A percentile compares a stretch with the other conserved stretches of the same genome.
These are phyloP conservation scores for Mola mola DNA, from an alignment of 2,113 vertebrate genomes.

Conservation along the genomic window DNA sequence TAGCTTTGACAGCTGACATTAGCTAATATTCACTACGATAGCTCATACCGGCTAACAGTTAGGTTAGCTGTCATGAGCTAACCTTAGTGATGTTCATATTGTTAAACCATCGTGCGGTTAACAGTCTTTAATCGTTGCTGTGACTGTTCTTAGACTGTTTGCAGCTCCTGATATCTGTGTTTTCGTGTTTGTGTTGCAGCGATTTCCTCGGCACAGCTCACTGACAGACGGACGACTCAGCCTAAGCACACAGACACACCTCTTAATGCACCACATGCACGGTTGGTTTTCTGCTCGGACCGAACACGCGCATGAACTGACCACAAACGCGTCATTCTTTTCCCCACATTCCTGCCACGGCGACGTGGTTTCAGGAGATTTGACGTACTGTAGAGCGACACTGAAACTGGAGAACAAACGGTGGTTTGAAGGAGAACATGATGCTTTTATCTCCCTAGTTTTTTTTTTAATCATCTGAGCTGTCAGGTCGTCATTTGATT, in stretches of 20 bases:
- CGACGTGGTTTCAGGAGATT: background rate
- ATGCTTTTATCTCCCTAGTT: slow-evolving; percentile 1
- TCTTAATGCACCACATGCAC: background rate
- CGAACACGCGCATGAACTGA: slow-evolving; percentile 18
- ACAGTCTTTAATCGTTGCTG: too few relatives aligned
- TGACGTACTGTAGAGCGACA: background rate
- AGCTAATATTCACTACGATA: too few relatives aligned
- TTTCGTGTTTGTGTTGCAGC: slow-evolving; percentile 53
- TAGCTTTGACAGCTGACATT: too few relatives aligned
- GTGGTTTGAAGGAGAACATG: background rate
- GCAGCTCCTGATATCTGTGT: too few relatives aligned
- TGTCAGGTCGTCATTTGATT: background rate
- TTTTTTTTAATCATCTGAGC: background rate
- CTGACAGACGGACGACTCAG: background rate
- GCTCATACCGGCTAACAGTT: too few relatives aligned
- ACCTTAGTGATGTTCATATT: too few relatives aligned
- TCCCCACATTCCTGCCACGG: slow-evolving; percentile 8
- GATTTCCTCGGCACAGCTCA: slow-evolving; percentile 73
- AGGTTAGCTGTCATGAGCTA: too few relatives aligned
- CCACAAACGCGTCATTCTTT: slow-evolving; percentile 14
- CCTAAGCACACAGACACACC: background rate
- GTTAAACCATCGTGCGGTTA: too few relatives aligned
- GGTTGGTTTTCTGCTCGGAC: too few relatives aligned
- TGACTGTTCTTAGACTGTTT: too few relatives aligned
- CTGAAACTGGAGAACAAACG: background rate